Base-by-base conservation (phyloP, 1,140 invertebrate genomes). In the Atopsyche davidsoni region DNA sequence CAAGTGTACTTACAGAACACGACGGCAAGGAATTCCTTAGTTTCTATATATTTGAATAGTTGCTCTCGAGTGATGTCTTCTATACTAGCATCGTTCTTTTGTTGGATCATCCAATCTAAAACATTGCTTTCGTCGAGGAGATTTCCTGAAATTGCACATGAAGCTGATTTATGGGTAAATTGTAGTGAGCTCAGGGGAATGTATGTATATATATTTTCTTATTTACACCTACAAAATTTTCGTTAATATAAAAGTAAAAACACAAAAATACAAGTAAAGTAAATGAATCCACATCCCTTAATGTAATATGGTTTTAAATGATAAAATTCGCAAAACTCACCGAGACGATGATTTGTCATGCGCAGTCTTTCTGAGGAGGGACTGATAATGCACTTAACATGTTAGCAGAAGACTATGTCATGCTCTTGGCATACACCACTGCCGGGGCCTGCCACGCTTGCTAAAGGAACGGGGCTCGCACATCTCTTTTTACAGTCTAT, bases 21-120 rank as follows among this genome's bases (percentile, higher is more conserved):
- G 38, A 95, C 91, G 47, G 89, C 91, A 55, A 95, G 75, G 75
- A 94, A 95, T 70, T 95, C 91, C 67, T 90, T 88, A 32, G 86
- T 88, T 63, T 88, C 86, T 60, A 95, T 92, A 66, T 91, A 87
- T 61, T 89, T 86, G 62, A 82, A 82, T 4, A 96, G 73, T 61
- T 81, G 81, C 41, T 92, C 86, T 59, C 92, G 78, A 62, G 91
- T 82, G 46, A 96, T 89, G 62, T 92, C 87, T 70, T 92, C 89
- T 55, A 96, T 92, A 65, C 89, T 94, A 64, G 90, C 86, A 65
- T 95, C 92, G 67, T 88, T 89, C 66, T 93, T 92, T 68, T 95
- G 89, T 64, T 86, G 84, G 38, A 89, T 78, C 78, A 95, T 89
- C 91, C 91, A 96, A 46, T 89, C 82, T 44, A 94, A 75, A 10